These are phyloP conservation scores for Lasaia peninsularis DNA, from an alignment of 1,140 invertebrate species.

Conservation along the genomic window DNA sequence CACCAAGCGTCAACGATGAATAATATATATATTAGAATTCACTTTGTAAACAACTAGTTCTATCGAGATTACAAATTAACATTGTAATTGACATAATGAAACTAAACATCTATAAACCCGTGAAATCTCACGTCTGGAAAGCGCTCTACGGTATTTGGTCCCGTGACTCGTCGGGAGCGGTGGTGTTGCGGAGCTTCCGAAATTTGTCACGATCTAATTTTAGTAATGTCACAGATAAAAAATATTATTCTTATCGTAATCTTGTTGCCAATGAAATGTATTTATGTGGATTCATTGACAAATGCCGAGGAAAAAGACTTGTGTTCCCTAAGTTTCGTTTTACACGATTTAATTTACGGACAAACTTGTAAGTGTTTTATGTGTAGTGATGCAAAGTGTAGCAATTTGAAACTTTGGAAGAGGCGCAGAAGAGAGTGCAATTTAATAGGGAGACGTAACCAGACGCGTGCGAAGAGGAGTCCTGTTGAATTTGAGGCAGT, in stretches of 20 bases:
- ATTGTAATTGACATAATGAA: too few species aligned
- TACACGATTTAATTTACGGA: neutral
- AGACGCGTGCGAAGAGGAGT: conserved; percentile 17
- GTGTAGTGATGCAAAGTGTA: neutral
- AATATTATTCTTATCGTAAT: conserved; percentile 42
- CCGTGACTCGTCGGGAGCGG: neutral
- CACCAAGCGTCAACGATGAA: too few species aligned
- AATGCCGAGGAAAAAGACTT: neutral
- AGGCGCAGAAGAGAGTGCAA: neutral
- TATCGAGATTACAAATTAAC: too few species aligned
- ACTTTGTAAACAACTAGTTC: too few species aligned
- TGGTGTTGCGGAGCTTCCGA: neutral
- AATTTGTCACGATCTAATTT: conserved; percentile 12
- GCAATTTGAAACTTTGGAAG: conserved; percentile 1
- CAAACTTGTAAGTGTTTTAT: neutral
- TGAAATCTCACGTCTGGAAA: neutral
- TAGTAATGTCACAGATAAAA: conserved; percentile 35
- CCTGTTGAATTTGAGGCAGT: conserved; percentile 18
- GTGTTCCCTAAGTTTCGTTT: neutral
- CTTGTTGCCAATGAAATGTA: conserved; percentile 35
- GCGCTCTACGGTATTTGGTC: neutral
- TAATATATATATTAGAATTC: too few species aligned
- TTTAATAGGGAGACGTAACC: neutral
- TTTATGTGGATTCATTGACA: conserved; percentile 32
- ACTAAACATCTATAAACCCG: too few species aligned